Base-by-base conservation (phyloP, 2,113 vertebrate species). In the Tenrec ecaudatus region DNA sequence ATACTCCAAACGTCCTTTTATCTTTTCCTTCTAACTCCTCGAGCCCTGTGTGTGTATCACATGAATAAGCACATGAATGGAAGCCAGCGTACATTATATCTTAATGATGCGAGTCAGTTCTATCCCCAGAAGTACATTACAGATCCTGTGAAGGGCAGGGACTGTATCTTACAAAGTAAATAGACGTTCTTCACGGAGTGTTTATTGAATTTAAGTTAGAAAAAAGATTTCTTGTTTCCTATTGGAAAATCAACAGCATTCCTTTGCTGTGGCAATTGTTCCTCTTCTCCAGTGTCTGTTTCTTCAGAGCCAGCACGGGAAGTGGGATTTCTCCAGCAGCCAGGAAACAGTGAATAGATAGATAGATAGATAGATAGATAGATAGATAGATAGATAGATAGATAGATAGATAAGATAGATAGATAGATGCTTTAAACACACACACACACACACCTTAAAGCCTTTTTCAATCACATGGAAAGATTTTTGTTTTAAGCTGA, bases 381-480 rank as follows among this genome's bases (percentile, higher is more conserved):
- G 69, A 66, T 62, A 68, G 95, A 92, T 86, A 78, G 69, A 66
- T 62, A 68, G 95, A 92, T 86, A 78, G 69, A 66, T 62, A 68
- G 95, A 92, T 86, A 78, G 69, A 66, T 62, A 68, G 95, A 92
- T 86, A 78, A n/a, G n/a, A 69, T 40, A 89, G 31, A 68, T 14
- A 68, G 95, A 92, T 86, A 78, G 69, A 66, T 62, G 16, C 22
- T 66, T 66, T 66, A 53, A 69, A 60, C 93, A 66, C 69, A 10
- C 47, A 10, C 47, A 53, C 47, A 53, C 80, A 91, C 89, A 88
- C 36, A 89, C 53, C 22, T 40, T 71, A 87, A 94, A 94, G 76
- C 58, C 76, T 94, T 95, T 95, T 93, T 60, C 95, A 97, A 96
- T 97, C 97, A 95, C 91, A 93, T 96, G 95, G 88, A 76, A 84